These are phyloP conservation scores for Calephelis nemesis DNA, from an alignment of 1,140 invertebrate genomes.

Conservation along the genomic window DNA sequence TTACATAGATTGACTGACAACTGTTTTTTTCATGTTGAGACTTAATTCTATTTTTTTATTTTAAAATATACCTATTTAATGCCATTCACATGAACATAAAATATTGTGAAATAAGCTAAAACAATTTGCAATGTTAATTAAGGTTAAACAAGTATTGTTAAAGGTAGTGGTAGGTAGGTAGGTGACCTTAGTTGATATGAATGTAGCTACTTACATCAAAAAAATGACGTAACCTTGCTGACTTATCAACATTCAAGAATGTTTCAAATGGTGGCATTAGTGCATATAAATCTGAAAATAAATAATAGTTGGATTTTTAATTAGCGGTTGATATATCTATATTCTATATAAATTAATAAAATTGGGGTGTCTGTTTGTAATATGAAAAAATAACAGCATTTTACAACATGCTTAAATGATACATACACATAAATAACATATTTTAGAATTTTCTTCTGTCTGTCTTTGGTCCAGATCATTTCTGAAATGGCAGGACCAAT, in stretches of 20 bases:
- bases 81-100: no score
- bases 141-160: slow-evolving; percentile 9
- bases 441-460: no score
- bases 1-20: no score
- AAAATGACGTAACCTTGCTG: slow-evolving; percentile 86
- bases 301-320: slow-evolving; percentile 22
- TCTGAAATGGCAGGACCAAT: no score
- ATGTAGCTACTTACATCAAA: slow-evolving; percentile 83
- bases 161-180: background rate
- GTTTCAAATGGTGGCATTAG: slow-evolving; percentile 92
- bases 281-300: slow-evolving; percentile 86
- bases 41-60: background rate
- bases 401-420: no score
- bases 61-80: background rate
- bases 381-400: no score
- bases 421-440: no score
- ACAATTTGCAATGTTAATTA: slow-evolving; percentile 1
- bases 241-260: slow-evolving; percentile 87
- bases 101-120: background rate
- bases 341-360: no score
- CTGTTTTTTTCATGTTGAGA: no score
- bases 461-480: no score
- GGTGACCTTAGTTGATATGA: background rate
- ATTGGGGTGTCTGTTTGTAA: no score
- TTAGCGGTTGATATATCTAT: no score